These are phyloP conservation scores for Pampus argenteus DNA, from an alignment of 2,797 vertebrate species.

Conservation along the genomic window DNA sequence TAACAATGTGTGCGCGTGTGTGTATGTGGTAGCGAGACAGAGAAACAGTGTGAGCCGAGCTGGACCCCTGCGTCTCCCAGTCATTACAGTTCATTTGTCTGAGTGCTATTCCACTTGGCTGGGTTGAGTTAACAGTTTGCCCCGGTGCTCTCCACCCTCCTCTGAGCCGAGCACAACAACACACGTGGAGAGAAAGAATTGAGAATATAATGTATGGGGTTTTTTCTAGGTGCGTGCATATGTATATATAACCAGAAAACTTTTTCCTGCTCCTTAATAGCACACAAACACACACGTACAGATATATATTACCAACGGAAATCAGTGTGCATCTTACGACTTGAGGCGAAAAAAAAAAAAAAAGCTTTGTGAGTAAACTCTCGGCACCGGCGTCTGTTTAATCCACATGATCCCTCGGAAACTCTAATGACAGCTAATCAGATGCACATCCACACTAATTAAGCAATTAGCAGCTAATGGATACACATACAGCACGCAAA, in stretches of 20 bases:
- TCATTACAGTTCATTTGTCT: conserved; percentile 83
- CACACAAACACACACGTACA: neutral
- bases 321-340: conserved; percentile 4
- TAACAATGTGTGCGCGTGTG: conserved; percentile 39
- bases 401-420: conserved; percentile 59
- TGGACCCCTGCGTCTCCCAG: conserved; percentile 71
- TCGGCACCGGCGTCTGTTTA: conserved; percentile 45
- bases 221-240: neutral
- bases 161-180: conserved; percentile 55
- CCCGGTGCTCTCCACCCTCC: conserved; percentile 63
- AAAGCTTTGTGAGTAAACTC: conserved; percentile 36
- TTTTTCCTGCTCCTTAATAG: conserved; percentile 2
- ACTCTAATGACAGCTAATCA: conserved; percentile 78
- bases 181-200: conserved; percentile 57
- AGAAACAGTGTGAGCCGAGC: conserved; percentile 59
- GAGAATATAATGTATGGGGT: conserved; percentile 40
- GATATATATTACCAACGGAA: neutral
- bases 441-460: conserved; percentile 74
- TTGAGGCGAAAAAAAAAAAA: conserved; percentile 29
- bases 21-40: conserved; percentile 35
- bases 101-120: conserved; percentile 81
- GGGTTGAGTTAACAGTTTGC: conserved; percentile 80
- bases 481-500: conserved; percentile 60
- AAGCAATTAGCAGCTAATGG: conserved; percentile 76
- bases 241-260: neutral